A percentile compares a stretch with the other conserved stretches of the same genome.
Conservation (phyloP, 2,113 vertebrate genomes). For the Amazona vittata region DNA sequence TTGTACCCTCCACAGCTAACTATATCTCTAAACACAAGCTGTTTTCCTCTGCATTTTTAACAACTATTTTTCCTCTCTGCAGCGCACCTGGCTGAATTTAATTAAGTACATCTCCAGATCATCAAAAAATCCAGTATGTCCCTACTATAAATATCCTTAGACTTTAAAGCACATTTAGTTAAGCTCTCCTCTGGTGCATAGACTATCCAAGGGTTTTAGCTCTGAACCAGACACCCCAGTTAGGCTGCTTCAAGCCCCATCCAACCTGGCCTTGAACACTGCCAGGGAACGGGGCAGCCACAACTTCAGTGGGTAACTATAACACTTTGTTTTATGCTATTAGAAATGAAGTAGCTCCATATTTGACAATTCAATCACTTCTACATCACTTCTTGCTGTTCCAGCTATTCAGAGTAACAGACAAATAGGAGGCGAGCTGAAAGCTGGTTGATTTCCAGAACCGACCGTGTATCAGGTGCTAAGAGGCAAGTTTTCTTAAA, state of each 20-base stretch:
- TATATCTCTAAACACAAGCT: neutral
- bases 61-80: constrained; percentile 5
- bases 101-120: constrained; percentile 50
- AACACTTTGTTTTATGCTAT: neutral
- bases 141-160: constrained; percentile 54
- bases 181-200: neutral
- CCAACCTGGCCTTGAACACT: neutral
- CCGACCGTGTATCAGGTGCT: neutral
- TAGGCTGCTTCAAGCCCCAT: neutral
- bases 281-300: neutral
- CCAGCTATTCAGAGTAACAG: neutral
- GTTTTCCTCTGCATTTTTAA: constrained; percentile 5
- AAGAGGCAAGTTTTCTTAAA: neutral
- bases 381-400: neutral
- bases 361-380: neutral
- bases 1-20: neutral
- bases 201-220: neutral
- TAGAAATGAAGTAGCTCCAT: neutral
- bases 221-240: neutral
- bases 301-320: neutral
- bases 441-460: neutral
- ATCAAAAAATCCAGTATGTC: constrained; percentile 37
- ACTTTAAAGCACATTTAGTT: constrained; percentile 67
- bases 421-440: neutral
- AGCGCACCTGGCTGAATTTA: constrained; percentile 50